Evolutionary conservation across 2,888 invertebrate genomes (phyloP).

Genomic region (Brenthis daphne): DNA sequence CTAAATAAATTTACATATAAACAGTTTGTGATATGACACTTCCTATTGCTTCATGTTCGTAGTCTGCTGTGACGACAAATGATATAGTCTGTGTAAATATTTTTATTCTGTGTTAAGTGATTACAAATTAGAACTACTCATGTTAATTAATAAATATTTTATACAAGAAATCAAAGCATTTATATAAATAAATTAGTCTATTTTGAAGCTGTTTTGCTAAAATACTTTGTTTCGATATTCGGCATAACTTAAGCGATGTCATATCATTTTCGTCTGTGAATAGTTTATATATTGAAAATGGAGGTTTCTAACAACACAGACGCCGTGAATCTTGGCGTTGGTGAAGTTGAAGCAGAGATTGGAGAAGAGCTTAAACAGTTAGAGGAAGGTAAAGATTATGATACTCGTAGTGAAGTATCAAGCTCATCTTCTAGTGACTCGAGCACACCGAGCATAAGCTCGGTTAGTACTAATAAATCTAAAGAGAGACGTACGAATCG

Average conservation of each 20-base stretch:
- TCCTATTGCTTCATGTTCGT: no score
- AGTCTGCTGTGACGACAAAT: no score
- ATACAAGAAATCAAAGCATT: constrained; percentile 2
- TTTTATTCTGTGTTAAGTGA: no score
- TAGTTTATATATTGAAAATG: constrained; percentile 56
- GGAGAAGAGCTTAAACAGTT: constrained; percentile 90
- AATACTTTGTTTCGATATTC: not conserved
- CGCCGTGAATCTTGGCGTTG: constrained; percentile 85
- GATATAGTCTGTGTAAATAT: no score
- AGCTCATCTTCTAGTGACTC: constrained; percentile 89
- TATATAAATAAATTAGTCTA: not conserved
- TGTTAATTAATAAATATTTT: not conserved
- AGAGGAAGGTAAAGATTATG: constrained; percentile 88
- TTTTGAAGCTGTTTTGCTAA: not conserved
- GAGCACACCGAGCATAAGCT: constrained; percentile 89
- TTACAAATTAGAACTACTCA: no score
- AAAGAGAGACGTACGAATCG: constrained; percentile 82
- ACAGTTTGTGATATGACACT: no score
- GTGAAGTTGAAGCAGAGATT: constrained; percentile 87
- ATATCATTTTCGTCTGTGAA: not conserved
- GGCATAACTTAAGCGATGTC: not conserved
- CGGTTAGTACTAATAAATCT: constrained; percentile 87
- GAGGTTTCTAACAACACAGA: constrained; percentile 80
- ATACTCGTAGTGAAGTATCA: constrained; percentile 94
- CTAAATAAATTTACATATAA: no score